phyloP scores from a whole-genome alignment of 2,113 vertebrate species.

The Pampusana beccarii region DNA sequence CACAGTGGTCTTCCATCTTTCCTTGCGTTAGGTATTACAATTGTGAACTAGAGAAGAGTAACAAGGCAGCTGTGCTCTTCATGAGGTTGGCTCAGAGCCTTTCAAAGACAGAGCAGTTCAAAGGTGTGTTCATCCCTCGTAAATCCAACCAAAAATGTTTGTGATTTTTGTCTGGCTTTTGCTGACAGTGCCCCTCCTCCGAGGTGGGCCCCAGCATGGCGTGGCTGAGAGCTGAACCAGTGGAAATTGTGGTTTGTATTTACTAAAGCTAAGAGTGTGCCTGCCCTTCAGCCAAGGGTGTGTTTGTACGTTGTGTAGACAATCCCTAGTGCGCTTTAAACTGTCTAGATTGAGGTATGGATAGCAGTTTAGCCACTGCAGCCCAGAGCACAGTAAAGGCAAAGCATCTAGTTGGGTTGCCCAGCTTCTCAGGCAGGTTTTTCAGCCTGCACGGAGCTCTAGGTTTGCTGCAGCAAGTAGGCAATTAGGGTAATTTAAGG shows the following conservation, averaged over 20 bases:
- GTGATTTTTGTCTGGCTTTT: conserved; percentile 13
- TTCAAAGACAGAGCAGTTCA: not conserved
- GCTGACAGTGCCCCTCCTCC: not conserved
- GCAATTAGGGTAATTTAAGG: not conserved
- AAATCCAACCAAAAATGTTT: not conserved
- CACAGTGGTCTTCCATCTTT: not conserved
- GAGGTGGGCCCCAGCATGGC: not conserved
- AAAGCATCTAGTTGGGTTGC: not conserved
- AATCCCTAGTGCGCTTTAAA: not conserved
- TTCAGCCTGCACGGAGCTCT: not conserved
- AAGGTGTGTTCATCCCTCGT: not conserved
- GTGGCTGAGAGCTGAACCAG: not conserved
- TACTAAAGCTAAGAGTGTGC: not conserved
- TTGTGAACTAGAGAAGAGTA: not conserved
- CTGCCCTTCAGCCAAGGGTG: conserved; percentile 7
- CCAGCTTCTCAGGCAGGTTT: not conserved
- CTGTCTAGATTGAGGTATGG: not conserved
- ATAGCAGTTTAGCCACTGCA: not conserved
- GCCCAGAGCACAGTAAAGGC: not conserved
- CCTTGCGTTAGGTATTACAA: not conserved
- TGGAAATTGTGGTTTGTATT: not conserved
- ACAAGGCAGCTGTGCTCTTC: not conserved
- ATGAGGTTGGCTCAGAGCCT: not conserved
- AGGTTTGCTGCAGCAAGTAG: not conserved
- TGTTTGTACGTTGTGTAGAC: not conserved